These are phyloP conservation scores for Oscheius sp. DNA, from an alignment of 2,888 invertebrate species.

Conservation along the genomic window DNA sequence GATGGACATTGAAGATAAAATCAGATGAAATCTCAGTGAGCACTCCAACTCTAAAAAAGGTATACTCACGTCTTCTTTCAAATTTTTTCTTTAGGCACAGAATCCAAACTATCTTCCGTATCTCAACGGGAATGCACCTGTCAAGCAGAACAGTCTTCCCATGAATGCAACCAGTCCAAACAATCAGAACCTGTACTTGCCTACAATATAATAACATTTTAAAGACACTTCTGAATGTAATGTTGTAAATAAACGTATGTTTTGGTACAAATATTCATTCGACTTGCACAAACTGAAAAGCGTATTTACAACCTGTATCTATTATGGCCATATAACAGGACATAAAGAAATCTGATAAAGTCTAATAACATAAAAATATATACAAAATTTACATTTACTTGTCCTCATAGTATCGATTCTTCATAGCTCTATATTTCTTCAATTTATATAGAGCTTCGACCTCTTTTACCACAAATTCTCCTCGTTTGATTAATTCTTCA, in stretches of 20 bases:
- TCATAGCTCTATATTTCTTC: conserved; percentile 91
- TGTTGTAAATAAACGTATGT: no score
- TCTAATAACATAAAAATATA: background rate
- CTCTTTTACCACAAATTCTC: conserved; percentile 61
- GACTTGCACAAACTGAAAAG: background rate
- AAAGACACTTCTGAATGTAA: no score
- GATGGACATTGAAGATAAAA: conserved; percentile 69
- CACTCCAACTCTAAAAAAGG: conserved; percentile 28
- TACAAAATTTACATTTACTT: background rate
- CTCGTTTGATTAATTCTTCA: conserved; percentile 49
- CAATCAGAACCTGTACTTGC: conserved; percentile 23
- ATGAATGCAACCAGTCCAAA: conserved; percentile 4
- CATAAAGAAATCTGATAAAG: background rate
- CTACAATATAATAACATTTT: conserved; percentile 25
- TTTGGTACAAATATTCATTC: no score
- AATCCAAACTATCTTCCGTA: conserved; percentile 28
- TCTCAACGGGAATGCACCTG: conserved; percentile 22
- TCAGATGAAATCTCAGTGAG: conserved; percentile 74
- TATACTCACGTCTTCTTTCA: background rate
- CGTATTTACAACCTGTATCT: no score
- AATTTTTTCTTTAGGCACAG: background rate
- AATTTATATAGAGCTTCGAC: conserved; percentile 79
- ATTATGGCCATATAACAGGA: no score
- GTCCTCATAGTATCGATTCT: conserved; percentile 83
- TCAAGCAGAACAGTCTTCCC: conserved; percentile 5